Conservation (phyloP, 1,140 invertebrate species). For the Littorina saxatilis region DNA sequence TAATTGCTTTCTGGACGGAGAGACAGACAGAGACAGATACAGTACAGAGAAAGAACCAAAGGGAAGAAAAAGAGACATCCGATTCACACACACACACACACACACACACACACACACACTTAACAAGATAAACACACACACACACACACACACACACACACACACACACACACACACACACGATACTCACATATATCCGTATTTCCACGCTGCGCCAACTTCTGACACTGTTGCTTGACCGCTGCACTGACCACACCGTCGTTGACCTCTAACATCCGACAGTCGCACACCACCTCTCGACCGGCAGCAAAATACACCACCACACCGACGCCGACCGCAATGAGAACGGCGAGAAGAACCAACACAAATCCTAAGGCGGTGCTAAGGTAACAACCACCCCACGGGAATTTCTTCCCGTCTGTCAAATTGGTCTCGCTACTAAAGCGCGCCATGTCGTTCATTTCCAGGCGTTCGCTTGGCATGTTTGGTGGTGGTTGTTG, state of each 20-base stretch:
- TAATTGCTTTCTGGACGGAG: neutral
- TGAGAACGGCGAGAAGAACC: conserved; percentile 47
- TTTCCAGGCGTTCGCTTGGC: conserved; percentile 38
- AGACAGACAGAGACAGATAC: neutral
- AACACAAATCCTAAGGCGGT: conserved; percentile 53
- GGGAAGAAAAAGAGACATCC: neutral
- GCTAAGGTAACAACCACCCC: conserved; percentile 48
- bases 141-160: conserved; percentile 20
- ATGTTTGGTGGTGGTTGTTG: no score
- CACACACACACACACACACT: conserved; percentile 13
- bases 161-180: conserved; percentile 8
- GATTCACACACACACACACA: conserved; percentile 3
- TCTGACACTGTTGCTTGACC: conserved; percentile 34
- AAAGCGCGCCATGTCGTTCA: conserved; percentile 39
- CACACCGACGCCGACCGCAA: conserved; percentile 51
- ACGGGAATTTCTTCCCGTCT: conserved; percentile 8
- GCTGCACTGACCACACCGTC: neutral
- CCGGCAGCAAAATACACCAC: conserved; percentile 57
- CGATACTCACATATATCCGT: conserved; percentile 49
- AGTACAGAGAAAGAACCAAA: neutral
- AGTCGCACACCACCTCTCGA: conserved; percentile 42
- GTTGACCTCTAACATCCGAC: conserved; percentile 17
- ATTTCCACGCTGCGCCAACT: conserved; percentile 33
- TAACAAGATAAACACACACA: conserved; percentile 8
- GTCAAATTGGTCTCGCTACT: conserved; percentile 42